Conservation (phyloP, 2,888 invertebrate genomes). For the Epirrita christyi region DNA sequence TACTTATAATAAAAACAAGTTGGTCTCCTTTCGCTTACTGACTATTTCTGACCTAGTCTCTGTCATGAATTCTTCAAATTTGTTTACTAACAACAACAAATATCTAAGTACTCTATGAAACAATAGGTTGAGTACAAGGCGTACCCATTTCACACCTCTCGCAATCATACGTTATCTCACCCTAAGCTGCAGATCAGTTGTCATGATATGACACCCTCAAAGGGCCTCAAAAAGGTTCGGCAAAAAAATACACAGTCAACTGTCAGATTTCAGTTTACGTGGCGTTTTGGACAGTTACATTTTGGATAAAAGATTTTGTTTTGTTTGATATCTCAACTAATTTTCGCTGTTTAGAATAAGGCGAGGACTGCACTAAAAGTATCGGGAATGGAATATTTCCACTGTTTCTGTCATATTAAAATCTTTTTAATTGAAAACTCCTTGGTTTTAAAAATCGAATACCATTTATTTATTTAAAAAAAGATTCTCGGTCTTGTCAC, state of each 20-base stretch:
- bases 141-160: slow-evolving; percentile 20
- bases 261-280: slow-evolving; percentile 31
- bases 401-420: no score
- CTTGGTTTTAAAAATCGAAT: no score
- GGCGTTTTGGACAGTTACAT: slow-evolving; percentile 20
- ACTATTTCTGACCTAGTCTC: no score
- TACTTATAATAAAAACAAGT: no score
- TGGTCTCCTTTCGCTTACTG: no score
- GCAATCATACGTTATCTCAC: slow-evolving; percentile 24
- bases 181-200: slow-evolving; percentile 39
- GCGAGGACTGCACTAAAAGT: no score
- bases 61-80: not conserved
- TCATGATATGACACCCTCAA: slow-evolving; percentile 41
- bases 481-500: no score
- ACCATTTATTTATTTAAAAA: no score
- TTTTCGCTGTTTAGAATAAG: not conserved
- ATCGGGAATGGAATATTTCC: no score
- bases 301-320: slow-evolving; percentile 1
- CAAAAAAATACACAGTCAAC: slow-evolving; percentile 31
- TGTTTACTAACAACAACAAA: not conserved
- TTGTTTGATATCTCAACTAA: not conserved
- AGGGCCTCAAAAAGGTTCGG: slow-evolving; percentile 30
- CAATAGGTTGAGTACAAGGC: not conserved
- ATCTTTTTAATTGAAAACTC: no score
- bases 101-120: not conserved